Percentiles rank a stretch among this genome's conserved stretches.
Evolutionary conservation across 2,113 vertebrate species (phyloP).

Genomic region (Chunga burmeisteri): DNA sequence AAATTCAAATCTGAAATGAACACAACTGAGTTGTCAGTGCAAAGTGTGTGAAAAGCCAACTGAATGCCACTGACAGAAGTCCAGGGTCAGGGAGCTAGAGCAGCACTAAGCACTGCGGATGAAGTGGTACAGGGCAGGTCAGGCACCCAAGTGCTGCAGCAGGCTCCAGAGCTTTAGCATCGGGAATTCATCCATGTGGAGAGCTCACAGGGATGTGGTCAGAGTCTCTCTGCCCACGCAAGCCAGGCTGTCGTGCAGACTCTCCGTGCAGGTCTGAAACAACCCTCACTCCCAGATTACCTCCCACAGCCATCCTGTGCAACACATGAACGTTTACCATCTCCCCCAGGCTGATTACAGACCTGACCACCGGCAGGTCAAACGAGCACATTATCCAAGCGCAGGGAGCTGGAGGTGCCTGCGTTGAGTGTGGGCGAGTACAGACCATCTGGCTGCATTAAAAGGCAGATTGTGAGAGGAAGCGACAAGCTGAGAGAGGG

Average conservation of each 20-base stretch:
- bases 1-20: background rate
- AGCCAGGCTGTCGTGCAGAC: background rate
- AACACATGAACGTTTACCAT: rapidly evolving
- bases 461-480: conserved; percentile 45
- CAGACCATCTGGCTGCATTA: conserved; percentile 48
- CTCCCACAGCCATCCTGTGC: background rate
- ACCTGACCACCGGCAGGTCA: background rate
- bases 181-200: rapidly evolving
- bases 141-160: background rate
- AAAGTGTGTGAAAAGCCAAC: background rate
- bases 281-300: background rate
- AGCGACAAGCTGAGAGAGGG: conserved; percentile 1
- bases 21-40: background rate
- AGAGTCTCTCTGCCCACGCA: background rate
- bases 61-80: background rate
- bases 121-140: background rate
- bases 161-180: background rate
- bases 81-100: background rate
- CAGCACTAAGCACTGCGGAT: background rate
- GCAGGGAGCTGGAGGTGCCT: background rate
- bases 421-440: background rate
- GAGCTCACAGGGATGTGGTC: background rate
- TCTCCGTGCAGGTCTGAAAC: background rate
- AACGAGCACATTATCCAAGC: rapidly evolving
- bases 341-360: background rate